Conservation (phyloP, 1,140 invertebrate species). For the Drosophila punjabiensis region DNA sequence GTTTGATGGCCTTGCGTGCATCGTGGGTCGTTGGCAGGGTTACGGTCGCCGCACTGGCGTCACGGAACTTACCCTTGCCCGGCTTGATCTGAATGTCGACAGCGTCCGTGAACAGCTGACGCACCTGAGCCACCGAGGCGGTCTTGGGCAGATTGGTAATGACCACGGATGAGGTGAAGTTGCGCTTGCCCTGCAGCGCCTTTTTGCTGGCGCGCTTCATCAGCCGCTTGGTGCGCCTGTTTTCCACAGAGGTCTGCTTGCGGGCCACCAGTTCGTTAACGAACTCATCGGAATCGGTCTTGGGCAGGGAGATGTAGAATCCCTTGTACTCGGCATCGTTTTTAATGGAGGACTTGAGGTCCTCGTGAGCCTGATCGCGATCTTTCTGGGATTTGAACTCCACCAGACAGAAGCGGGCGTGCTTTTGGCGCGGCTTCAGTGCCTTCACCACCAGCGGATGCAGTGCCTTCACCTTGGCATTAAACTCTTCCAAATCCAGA, state of each 20-base stretch:
- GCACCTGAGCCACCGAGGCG: constrained; percentile 59
- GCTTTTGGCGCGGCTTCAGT: constrained; percentile 72
- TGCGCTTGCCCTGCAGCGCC: constrained; percentile 38
- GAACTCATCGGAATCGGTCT: constrained; percentile 76
- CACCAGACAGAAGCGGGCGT: constrained; percentile 76
- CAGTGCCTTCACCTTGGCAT: constrained; percentile 54
- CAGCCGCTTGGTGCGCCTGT: constrained; percentile 60
- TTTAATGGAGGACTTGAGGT: constrained; percentile 51
- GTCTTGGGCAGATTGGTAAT: constrained; percentile 77
- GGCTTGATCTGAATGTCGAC: constrained; percentile 79
- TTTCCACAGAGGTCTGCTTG: constrained; percentile 69
- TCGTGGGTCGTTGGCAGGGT: constrained; percentile 74
- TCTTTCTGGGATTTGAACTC: constrained; percentile 66
- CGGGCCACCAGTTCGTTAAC: constrained; percentile 68
- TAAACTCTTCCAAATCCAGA: constrained; percentile 59
- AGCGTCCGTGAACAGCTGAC: constrained; percentile 68
- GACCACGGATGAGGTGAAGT: constrained; percentile 73
- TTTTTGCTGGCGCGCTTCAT: constrained; percentile 68
- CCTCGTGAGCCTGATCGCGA: constrained; percentile 57
- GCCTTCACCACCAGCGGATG: constrained; percentile 65
- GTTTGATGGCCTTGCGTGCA: constrained; percentile 65
- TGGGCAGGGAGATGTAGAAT: constrained; percentile 64
- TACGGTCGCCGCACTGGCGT: constrained; percentile 67
- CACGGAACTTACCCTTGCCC: constrained; percentile 67
- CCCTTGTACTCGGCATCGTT: constrained; percentile 49